Base-by-base conservation (phyloP, 2,888 invertebrate genomes). In the Acronicta aceris region DNA sequence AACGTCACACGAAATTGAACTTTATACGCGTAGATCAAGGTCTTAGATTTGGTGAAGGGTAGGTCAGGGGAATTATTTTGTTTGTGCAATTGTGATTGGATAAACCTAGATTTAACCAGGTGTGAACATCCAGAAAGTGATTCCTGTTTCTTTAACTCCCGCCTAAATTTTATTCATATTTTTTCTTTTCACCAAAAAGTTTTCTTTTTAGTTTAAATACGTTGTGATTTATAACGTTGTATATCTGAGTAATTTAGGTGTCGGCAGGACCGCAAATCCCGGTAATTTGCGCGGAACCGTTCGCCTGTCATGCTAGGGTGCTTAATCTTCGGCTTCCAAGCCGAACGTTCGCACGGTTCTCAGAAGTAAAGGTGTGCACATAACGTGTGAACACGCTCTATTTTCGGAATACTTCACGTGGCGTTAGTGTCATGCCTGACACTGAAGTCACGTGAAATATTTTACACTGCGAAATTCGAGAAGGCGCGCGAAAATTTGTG, bases 1-100 rank as follows among this genome's bases (percentile, higher is more conserved):
- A 16, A 64, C 76, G 77, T 79, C 79, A 82, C 53, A 59, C 59
- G 33, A 84, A 79, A 82, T 62, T 79, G 74, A 78, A 77, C 81
- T 79, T 66, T 84, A 76, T 76, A 65, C 40, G 56, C 56, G 33
- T 59, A 33, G 40, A 42, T 46, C 30, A 71, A 73, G 53, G 53
- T 58, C 59, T 61, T 56, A 65, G 45, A 67, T 68, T 47, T 55
- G 52, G 17, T 42, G 27, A 16, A 53, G 40, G 63, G 17, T 58
- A 61, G 69, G 46, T 56, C 53, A 48, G 53, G 38, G 55, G 33
- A 58, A 56, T 45, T 30, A 58, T 52, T 51, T 59, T 61, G 21
- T 70, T 56, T 43, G 57, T 58, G 48, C 36, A 55, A 59, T 49
- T 46, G 51, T 55, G 60, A 63, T 75, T 42, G 59, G 30, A 68